Percentiles rank a stretch among this genome's conserved stretches.
phyloP scores from a whole-genome alignment of 2,113 vertebrate genomes.

The Cranoglanis bouderius region DNA sequence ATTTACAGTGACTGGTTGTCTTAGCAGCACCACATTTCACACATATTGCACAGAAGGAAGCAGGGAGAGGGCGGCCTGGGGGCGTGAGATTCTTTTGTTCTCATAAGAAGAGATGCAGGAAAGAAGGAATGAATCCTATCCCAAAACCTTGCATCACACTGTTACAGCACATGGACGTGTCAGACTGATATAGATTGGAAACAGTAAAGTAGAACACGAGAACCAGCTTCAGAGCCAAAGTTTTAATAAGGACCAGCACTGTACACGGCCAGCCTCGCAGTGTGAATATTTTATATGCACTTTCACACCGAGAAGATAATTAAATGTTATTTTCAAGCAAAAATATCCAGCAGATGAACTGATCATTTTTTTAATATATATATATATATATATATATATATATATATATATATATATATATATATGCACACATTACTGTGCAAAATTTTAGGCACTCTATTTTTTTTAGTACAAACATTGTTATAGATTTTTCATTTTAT shows the following conservation, averaged over 20 bases:
- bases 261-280: background rate
- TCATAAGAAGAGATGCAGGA: slow-evolving; percentile 22
- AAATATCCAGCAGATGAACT: background rate
- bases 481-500: no score
- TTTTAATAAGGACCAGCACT: slow-evolving; percentile 29
- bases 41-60: slow-evolving; percentile 34
- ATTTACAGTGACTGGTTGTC: background rate
- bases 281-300: slow-evolving; percentile 39
- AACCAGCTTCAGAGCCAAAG: background rate
- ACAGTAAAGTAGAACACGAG: slow-evolving; percentile 18
- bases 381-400: no score
- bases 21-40: slow-evolving; percentile 23
- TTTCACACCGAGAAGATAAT: slow-evolving; percentile 42
- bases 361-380: no score
- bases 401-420: no score
- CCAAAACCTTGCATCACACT: slow-evolving; percentile 50
- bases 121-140: slow-evolving; percentile 24
- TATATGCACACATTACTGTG: no score
- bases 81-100: slow-evolving; percentile 34
- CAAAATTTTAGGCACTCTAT: no score
- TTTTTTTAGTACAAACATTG: no score
- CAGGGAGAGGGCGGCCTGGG: background rate
- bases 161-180: slow-evolving; percentile 26
- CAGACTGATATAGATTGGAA: slow-evolving; percentile 22
- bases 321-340: slow-evolving; percentile 30